Evolutionary conservation across 1,140 invertebrate species (phyloP), one percentile per base, ranked within the genome.

Genomic region (Drosophila funebris): DNA sequence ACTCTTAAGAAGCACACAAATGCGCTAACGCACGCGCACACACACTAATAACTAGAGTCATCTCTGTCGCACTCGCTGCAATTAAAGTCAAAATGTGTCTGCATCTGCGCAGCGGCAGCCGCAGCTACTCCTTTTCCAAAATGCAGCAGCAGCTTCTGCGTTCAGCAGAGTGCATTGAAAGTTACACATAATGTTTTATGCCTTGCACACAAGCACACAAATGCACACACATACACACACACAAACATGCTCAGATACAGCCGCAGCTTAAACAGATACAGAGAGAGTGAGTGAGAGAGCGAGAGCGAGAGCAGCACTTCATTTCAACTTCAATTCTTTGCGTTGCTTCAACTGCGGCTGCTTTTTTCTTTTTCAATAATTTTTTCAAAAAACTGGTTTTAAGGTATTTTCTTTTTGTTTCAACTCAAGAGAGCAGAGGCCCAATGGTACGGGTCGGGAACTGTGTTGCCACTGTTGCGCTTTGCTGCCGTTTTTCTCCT

Each of bases 351-450:
- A 54, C 62, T 54, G 66, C 66, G 31, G 73, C 60, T 53, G 58
- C 54, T 69, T 71, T 70, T 73, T 72, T 78, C 58, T 76, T 80
- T 88, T 88, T 76, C 76, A 89, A 76, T 79, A 89, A 76, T 69
- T 73, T 78, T 85, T 85, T 77, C 61, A 56, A 85, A 87, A 84
- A 90, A 90, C 90, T 90, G 90, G 90, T 90, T 90, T 90, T 90
- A 89, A 90, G 90, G 85, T 90, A 84, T 87, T 89, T 83, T 89
- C 79, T 89, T 90, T 88, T 56, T 29, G 3, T 9, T 37, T 57
- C 37, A 29, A 27, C 16, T 57, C 9, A 43, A 57, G 63, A 33
- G 36, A 66, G 61, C 20, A 16, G 57, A 54, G 53, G 39, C 11
- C 63, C 48, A 66, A 61, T 62, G 76, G 63, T 68, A 24, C 33